Evolutionary conservation across 2,113 vertebrate species (phyloP), one percentile per base, ranked within the genome.

Genomic region (Crotalus tigris): DNA sequence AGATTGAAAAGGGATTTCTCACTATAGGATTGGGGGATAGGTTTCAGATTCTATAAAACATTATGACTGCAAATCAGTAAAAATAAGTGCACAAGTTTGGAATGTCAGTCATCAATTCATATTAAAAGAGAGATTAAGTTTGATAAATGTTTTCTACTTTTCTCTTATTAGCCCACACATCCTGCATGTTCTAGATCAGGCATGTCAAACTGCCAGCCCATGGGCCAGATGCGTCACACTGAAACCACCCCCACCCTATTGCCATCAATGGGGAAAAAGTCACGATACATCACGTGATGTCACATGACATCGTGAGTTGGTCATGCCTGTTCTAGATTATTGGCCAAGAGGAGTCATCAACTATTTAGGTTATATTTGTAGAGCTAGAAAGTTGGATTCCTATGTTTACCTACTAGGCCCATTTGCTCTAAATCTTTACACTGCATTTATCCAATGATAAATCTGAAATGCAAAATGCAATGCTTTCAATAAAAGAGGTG

Each of bases 1-100:
- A 85, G 29, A 54, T 89, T 69, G 55, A 57, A 91, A 89, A 61
- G 29, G 55, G 89, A 49, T 89, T 91, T 91, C 46, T 89, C 49
- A 85, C n/a, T 24, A 39, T 85, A 3, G 44, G 21, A 85, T 91
- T 64, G 29, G 88, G 54, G 87, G 33, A 57, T 87, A 57, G n/a
- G 17, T 92, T 92, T 92, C 91, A 93, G 86, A 61, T 9, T 58
- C 39, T 81, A 26, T 88, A 59, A 91, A 87, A 90, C n/a, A 19
- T 21, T 86, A 46, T 24, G 69, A 92, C 91, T 90, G 4, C 19
- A 91, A 58, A 57, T 86, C 87, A 90, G 58, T 69, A 88, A 92
- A 75, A 93, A 17, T 10, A 49, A 26, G 33, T 13, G 26, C 17
- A 55, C 55, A 19, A 46, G 61, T 53, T 92, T 92, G 90, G 39